A percentile compares a stretch with the other conserved stretches of the same genome.
These are phyloP conservation scores for Coregonus sp. DNA, from an alignment of 2,797 vertebrate species.

Conservation along the genomic window DNA sequence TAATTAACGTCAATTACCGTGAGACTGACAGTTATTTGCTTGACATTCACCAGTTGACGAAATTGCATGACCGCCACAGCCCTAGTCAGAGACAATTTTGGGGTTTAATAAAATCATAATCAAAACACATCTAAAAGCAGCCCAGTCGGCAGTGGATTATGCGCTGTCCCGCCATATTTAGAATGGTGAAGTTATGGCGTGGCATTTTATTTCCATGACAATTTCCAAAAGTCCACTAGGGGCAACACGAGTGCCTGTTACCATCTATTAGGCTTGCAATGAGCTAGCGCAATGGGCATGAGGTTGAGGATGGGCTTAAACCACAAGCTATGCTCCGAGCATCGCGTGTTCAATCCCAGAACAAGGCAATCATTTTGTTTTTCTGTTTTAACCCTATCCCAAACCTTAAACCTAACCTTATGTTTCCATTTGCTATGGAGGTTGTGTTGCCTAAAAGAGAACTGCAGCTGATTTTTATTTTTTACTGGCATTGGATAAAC, in stretches of 20 bases:
- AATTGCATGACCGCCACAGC: too few relatives aligned
- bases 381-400: background rate
- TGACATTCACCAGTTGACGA: too few relatives aligned
- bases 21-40: too few relatives aligned
- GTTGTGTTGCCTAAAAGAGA: background rate
- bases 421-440: background rate
- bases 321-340: background rate
- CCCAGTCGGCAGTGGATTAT: background rate
- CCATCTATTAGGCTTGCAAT: too few relatives aligned
- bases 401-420: background rate
- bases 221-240: too few relatives aligned
- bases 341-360: background rate
- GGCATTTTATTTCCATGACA: too few relatives aligned
- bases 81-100: constrained; percentile 29
- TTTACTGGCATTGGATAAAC: constrained; percentile 33
- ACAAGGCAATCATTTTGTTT: background rate
- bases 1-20: too few relatives aligned
- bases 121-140: constrained; percentile 6
- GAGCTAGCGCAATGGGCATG: too few relatives aligned
- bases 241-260: too few relatives aligned
- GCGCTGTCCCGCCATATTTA: background rate
- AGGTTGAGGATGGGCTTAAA: background rate
- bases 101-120: constrained; percentile 34
- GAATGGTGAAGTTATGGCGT: background rate
- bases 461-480: constrained; percentile 21